A percentile compares a stretch with the other conserved stretches of the same genome.
phyloP scores from a whole-genome alignment of 2,888 invertebrate species.

The Heliconius aoede region DNA sequence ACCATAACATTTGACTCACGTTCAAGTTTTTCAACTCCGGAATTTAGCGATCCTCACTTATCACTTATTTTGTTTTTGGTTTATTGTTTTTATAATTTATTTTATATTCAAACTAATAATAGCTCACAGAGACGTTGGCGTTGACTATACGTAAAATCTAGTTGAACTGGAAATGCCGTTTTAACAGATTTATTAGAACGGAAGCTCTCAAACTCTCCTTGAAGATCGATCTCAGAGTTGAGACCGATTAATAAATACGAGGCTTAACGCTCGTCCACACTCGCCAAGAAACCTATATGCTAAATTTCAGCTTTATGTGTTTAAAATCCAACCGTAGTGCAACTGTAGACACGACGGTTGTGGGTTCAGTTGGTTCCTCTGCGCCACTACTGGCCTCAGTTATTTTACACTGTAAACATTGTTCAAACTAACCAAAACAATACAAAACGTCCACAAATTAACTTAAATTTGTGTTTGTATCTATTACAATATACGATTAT shows the following conservation, averaged over 20 bases:
- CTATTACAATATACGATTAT: slow-evolving; percentile 12
- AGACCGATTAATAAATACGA: too few relatives aligned
- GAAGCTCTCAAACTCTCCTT: too few relatives aligned
- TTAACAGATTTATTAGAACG: too few relatives aligned
- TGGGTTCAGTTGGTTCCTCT: not conserved
- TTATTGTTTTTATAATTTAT: not conserved
- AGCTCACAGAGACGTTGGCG: not conserved
- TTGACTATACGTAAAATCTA: not conserved
- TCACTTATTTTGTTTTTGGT: not conserved
- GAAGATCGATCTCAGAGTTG: too few relatives aligned
- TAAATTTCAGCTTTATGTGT: too few relatives aligned
- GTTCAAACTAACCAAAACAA: not conserved
- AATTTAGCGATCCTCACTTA: not conserved
- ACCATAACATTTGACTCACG: slow-evolving; percentile 29
- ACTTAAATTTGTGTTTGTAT: not conserved
- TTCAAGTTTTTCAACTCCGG: slow-evolving; percentile 20
- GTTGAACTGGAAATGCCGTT: too few relatives aligned
- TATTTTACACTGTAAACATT: not conserved
- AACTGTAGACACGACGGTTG: not conserved
- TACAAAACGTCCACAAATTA: not conserved
- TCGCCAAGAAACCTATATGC: too few relatives aligned
- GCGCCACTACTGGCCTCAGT: not conserved
- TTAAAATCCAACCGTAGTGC: not conserved
- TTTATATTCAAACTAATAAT: not conserved
- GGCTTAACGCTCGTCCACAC: too few relatives aligned